Percentiles rank a stretch among this genome's conserved stretches.
These are phyloP conservation scores for Peucedramus taeniatus DNA, from an alignment of 2,113 vertebrate species.

Conservation along the genomic window DNA sequence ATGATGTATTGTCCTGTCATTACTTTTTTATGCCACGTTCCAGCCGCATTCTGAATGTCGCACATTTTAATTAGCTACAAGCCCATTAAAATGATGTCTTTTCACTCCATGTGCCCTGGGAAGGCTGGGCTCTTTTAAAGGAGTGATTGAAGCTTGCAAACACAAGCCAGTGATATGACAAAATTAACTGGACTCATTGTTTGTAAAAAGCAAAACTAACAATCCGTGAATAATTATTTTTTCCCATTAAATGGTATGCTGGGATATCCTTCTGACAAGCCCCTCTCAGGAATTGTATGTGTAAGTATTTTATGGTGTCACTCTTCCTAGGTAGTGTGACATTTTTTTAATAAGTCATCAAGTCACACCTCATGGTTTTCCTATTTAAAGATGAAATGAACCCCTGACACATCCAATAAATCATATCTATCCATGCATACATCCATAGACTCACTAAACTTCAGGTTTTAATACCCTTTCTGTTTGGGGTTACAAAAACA, in stretches of 20 bases:
- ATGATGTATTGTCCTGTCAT: slow-evolving; percentile 29
- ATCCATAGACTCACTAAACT: not conserved
- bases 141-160: slow-evolving; percentile 15
- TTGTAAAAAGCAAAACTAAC: not conserved
- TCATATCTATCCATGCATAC: not conserved
- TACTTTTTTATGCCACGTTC: slow-evolving; percentile 4
- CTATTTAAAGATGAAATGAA: not conserved
- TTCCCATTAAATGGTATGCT: not conserved
- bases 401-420: not conserved
- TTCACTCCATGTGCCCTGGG: not conserved
- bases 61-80: slow-evolving; percentile 53
- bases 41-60: slow-evolving; percentile 33
- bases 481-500: not conserved
- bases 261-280: not conserved
- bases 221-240: slow-evolving; percentile 16
- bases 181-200: not conserved
- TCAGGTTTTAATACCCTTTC: not conserved
- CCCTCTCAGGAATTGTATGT: not conserved
- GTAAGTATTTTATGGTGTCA: not conserved
- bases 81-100: slow-evolving; percentile 23
- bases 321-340: not conserved
- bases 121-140: not conserved
- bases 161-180: not conserved
- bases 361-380: not conserved
- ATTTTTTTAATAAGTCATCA: slow-evolving; percentile 1